These are phyloP conservation scores for Linepithema humile DNA, from an alignment of 1,140 invertebrate genomes.

Conservation along the genomic window DNA sequence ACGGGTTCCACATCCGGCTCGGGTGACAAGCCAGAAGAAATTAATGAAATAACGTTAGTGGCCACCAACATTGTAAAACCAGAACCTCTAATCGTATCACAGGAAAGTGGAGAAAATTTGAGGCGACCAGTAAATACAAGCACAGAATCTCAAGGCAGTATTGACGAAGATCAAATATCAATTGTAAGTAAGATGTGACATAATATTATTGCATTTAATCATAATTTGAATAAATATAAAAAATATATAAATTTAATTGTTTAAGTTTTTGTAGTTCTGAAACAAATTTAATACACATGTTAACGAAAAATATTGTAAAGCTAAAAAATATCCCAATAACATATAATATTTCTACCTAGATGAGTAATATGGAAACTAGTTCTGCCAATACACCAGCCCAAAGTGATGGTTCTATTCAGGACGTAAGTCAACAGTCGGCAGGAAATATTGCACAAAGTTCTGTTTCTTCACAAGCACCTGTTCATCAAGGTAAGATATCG, in stretches of 20 bases:
- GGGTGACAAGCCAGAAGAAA: constrained; percentile 85
- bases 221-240: not conserved
- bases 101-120: constrained; percentile 76
- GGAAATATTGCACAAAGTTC: constrained; percentile 78
- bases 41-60: constrained; percentile 83
- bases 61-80: constrained; percentile 84
- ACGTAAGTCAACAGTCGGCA: constrained; percentile 79
- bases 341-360: constrained; percentile 64
- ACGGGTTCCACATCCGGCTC: constrained; percentile 88
- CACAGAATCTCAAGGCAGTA: constrained; percentile 84
- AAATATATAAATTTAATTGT: not conserved
- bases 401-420: constrained; percentile 80
- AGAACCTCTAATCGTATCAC: constrained; percentile 80
- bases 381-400: constrained; percentile 78
- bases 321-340: not conserved
- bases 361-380: constrained; percentile 82
- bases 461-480: constrained; percentile 76
- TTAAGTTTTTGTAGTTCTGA: not conserved
- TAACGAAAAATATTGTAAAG: not conserved
- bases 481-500: constrained; percentile 80
- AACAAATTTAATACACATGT: not conserved
- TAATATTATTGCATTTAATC: not conserved
- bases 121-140: constrained; percentile 78
- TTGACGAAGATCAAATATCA: constrained; percentile 83
- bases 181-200: constrained; percentile 75